Conservation (phyloP, 1,140 invertebrate genomes). For the Lucilia cuprina region DNA sequence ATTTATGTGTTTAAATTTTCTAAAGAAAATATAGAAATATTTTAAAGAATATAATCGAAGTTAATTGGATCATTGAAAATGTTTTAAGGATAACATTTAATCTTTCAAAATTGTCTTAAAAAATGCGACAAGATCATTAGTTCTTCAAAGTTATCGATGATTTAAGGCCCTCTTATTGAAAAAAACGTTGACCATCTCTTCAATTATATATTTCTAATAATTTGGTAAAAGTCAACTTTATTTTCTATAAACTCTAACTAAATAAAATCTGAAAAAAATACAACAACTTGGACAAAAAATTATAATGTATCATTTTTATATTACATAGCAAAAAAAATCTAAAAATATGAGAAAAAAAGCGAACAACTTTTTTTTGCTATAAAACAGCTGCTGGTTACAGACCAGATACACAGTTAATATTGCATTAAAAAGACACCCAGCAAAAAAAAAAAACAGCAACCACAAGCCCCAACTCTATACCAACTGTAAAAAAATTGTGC, state of each 20-base stretch:
- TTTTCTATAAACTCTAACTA: not conserved
- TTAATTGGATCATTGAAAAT: too few species aligned
- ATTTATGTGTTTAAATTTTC: too few species aligned
- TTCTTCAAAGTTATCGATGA: too few species aligned
- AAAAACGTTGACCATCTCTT: not conserved
- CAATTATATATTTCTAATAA: not conserved
- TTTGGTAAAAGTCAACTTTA: constrained; percentile 5
- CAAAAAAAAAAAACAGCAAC: not conserved
- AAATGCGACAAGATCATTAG: too few species aligned
- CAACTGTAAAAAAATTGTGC: not conserved
- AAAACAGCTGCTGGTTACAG: constrained; percentile 1
- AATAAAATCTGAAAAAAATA: not conserved
- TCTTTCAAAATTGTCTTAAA: too few species aligned
- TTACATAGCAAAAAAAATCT: not conserved
- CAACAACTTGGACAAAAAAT: not conserved
- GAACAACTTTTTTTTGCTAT: not conserved
- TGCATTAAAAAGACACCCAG: not conserved
- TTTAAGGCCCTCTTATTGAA: not conserved
- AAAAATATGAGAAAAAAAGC: not conserved
- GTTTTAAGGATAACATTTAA: too few species aligned
- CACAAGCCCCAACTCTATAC: not conserved
- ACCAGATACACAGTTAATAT: not conserved
- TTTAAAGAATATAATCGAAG: too few species aligned
- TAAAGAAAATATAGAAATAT: too few species aligned
- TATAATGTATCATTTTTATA: not conserved